Percentiles rank a stretch among this genome's conserved stretches.
phyloP scores from a whole-genome alignment of 2,113 vertebrate genomes.

The Rhegmatorhina hoffmannsi region DNA sequence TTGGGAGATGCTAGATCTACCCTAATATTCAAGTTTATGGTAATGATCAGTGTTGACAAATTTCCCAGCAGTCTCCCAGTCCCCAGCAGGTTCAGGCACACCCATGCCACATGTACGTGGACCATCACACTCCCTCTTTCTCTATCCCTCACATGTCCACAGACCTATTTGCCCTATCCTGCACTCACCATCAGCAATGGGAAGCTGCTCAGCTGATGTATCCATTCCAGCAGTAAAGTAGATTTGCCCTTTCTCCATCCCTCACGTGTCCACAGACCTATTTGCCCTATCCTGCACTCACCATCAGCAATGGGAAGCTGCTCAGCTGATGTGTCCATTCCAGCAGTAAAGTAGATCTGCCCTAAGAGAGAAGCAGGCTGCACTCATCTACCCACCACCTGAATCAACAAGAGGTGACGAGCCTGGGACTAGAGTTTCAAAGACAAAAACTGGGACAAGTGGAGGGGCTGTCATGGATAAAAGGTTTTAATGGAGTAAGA shows the following conservation, averaged over 20 bases:
- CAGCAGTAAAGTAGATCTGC: neutral
- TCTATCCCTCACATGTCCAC: neutral
- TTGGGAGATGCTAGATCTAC: neutral
- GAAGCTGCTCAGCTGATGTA: neutral
- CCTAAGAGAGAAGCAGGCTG: neutral
- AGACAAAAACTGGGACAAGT: neutral
- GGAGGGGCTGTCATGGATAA: neutral
- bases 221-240: neutral
- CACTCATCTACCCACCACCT: neutral
- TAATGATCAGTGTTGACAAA: neutral
- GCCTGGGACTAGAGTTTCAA: neutral
- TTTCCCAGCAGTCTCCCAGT: rapidly evolving
- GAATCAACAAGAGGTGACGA: neutral
- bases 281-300: neutral
- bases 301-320: rapidly evolving
- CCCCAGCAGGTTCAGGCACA: neutral
- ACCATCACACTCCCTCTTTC: neutral
- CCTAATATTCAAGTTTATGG: neutral
- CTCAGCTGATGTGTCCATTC: neutral
- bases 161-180: neutral
- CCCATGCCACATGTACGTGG: neutral
- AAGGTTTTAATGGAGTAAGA: neutral
- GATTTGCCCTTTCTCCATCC: neutral
- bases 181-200: rapidly evolving
- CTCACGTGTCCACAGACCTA: neutral